Percentiles rank a stretch among this genome's conserved stretches.
phyloP scores from a whole-genome alignment of 2,113 vertebrate species.

The Archilochus colubris region DNA sequence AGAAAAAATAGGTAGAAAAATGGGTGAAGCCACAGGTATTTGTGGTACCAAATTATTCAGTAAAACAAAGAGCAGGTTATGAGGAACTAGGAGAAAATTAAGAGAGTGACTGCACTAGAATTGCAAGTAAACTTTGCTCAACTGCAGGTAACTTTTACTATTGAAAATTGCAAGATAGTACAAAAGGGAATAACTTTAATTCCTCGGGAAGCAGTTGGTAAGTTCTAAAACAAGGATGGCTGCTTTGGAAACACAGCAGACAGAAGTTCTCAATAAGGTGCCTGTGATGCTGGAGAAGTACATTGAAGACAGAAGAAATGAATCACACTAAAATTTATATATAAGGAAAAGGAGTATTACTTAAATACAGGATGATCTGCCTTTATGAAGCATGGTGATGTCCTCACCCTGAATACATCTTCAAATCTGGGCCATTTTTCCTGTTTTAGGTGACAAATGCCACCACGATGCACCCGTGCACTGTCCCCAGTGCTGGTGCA shows the following conservation, averaged over 20 bases:
- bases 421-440: neutral
- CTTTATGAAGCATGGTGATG: neutral
- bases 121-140: neutral
- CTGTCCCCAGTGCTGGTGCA: neutral
- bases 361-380: neutral
- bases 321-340: neutral
- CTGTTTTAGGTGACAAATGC: neutral
- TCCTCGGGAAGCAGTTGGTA: neutral
- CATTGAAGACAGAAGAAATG: neutral
- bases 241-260: neutral
- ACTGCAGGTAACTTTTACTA: neutral
- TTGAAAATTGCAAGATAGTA: neutral
- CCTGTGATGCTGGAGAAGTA: neutral
- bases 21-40: neutral
- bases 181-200: neutral
- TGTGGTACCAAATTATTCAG: neutral
- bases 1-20: neutral
- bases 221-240: neutral
- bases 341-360: neutral
- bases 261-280: neutral
- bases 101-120: neutral
- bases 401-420: neutral
- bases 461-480: rapidly evolving
- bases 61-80: neutral
- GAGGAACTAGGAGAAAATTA: neutral